These are phyloP conservation scores for Cryptus viduatorius DNA, from an alignment of 2,888 invertebrate genomes.

Conservation along the genomic window DNA sequence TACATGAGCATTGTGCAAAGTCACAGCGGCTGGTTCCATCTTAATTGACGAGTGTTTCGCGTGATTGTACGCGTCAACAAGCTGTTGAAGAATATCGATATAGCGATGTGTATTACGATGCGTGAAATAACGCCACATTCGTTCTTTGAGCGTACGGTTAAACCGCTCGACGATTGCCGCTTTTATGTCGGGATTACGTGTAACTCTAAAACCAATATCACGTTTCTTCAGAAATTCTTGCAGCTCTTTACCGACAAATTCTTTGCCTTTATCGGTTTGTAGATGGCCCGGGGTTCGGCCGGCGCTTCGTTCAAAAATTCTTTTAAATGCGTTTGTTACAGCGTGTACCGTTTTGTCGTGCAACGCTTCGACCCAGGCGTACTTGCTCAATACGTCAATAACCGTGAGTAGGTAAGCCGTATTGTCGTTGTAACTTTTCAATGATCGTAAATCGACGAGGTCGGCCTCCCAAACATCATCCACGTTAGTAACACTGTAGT, in stretches of 20 bases:
- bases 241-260: conserved; percentile 69
- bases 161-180: conserved; percentile 77
- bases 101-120: conserved; percentile 71
- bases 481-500: conserved; percentile 58
- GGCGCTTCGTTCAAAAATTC: conserved; percentile 63
- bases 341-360: conserved; percentile 66
- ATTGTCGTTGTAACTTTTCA: conserved; percentile 62
- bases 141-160: conserved; percentile 76
- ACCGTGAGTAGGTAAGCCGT: conserved; percentile 65
- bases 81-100: conserved; percentile 71
- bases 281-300: conserved; percentile 47
- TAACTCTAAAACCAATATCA: conserved; percentile 55
- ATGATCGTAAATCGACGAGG: conserved; percentile 48
- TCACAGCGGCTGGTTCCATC: conserved; percentile 21
- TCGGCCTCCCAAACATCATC: conserved; percentile 68
- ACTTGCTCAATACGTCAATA: conserved; percentile 71
- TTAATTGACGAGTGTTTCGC: conserved; percentile 68
- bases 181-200: conserved; percentile 76
- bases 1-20: conserved; percentile 1
- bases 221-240: conserved; percentile 58
- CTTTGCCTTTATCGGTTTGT: conserved; percentile 73
- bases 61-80: conserved; percentile 74
- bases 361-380: conserved; percentile 71
- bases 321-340: conserved; percentile 67
- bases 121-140: conserved; percentile 71